Conservation (phyloP, 2,113 vertebrate genomes). For the Acanthochromis polyacanthus region DNA sequence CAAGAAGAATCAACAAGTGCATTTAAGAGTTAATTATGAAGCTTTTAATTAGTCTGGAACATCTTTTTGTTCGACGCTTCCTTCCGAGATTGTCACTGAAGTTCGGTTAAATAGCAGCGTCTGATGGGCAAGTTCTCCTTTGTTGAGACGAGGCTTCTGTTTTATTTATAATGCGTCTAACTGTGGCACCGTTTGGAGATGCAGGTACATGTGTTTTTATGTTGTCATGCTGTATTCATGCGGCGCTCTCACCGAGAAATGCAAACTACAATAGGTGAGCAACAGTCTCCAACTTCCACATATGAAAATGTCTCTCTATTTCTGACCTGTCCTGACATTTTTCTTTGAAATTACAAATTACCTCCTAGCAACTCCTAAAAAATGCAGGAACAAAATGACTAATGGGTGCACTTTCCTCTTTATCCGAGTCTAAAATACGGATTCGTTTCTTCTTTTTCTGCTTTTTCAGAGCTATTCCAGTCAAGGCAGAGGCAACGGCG, state of each 20-base stretch:
- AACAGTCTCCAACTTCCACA: constrained; percentile 1
- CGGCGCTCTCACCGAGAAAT: neutral
- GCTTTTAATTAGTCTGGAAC: constrained; percentile 60
- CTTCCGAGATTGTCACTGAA: constrained; percentile 24
- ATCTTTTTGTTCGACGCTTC: constrained; percentile 37
- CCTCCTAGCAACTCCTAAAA: neutral
- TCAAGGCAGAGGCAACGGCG: constrained; percentile 83
- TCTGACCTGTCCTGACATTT: neutral
- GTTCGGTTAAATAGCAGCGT: constrained; percentile 6
- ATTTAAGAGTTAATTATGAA: constrained; percentile 62
- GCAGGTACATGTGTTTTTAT: constrained; percentile 1
- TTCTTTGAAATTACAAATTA: constrained; percentile 4
- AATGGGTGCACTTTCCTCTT: neutral
- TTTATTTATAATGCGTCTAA: constrained; percentile 29
- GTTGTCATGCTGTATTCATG: neutral
- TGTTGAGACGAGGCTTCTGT: neutral
- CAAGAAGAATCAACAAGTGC: constrained; percentile 63
- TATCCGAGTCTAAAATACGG: neutral
- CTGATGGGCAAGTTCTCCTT: neutral
- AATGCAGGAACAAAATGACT: neutral
- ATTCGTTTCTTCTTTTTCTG: constrained; percentile 33
- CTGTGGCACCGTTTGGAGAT: neutral
- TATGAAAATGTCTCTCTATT: neutral
- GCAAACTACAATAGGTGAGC: constrained; percentile 16
- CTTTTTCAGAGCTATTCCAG: constrained; percentile 88